A percentile compares a stretch with the other conserved stretches of the same genome.
phyloP scores from a whole-genome alignment of 2,888 invertebrate genomes.

The Agrochola lota region DNA sequence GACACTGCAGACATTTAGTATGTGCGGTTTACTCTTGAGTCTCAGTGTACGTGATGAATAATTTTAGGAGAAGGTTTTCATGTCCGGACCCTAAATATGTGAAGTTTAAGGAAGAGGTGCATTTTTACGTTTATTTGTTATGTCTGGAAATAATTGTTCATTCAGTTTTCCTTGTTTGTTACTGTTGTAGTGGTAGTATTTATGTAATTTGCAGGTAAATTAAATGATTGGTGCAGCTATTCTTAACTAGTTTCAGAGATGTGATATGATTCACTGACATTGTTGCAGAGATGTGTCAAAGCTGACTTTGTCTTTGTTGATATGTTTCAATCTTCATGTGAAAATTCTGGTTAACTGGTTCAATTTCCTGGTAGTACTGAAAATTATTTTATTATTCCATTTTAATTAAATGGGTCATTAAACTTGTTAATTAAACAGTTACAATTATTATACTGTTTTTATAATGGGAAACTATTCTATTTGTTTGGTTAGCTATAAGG shows the following conservation, averaged over 20 bases:
- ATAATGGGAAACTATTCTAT: background rate
- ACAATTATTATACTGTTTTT: background rate
- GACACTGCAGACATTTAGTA: conserved; percentile 60
- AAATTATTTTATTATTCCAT: background rate
- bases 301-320: conserved; percentile 8
- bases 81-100: conserved; percentile 77
- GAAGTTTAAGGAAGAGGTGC: conserved; percentile 75
- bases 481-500: conserved; percentile 2
- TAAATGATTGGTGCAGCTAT: conserved; percentile 45
- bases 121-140: conserved; percentile 56
- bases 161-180: conserved; percentile 44
- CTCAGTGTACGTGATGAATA: conserved; percentile 69
- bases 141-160: conserved; percentile 22
- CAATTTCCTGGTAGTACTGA: conserved; percentile 11
- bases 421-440: background rate
- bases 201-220: conserved; percentile 49
- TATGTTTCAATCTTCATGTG: conserved; percentile 22
- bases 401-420: background rate
- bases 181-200: conserved; percentile 12
- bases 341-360: conserved; percentile 1
- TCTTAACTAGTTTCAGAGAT: conserved; percentile 34
- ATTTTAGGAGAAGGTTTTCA: conserved; percentile 74
- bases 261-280: conserved; percentile 52
- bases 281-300: conserved; percentile 43
- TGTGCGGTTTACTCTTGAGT: conserved; percentile 58